A percentile compares a stretch with the other conserved stretches of the same genome.
Conservation (phyloP, 2,797 vertebrate species). For the Cynopterus sphinx region DNA sequence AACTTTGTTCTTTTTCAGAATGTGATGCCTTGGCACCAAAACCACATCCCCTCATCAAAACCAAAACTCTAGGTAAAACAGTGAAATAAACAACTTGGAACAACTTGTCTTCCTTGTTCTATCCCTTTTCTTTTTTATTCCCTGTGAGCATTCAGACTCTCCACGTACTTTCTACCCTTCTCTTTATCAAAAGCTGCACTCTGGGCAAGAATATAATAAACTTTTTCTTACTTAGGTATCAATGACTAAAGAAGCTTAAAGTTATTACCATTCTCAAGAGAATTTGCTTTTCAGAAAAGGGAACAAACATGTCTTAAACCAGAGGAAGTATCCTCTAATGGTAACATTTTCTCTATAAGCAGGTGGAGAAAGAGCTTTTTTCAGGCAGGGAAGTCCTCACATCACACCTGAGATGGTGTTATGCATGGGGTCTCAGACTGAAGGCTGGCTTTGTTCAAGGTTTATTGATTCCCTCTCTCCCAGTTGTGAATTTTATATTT, state of each 20-base stretch:
- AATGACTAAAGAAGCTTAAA: slow-evolving; percentile 10
- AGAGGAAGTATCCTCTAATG: not conserved
- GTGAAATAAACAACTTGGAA: not conserved
- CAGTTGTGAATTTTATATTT: not conserved
- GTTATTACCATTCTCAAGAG: not conserved
- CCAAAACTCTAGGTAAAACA: not conserved
- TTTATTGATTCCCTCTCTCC: not conserved
- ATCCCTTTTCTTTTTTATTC: not conserved
- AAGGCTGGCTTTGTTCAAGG: not conserved
- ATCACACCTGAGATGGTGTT: not conserved
- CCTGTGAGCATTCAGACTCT: not conserved
- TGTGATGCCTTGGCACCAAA: not conserved
- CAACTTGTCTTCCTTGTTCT: not conserved
- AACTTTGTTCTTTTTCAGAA: not conserved
- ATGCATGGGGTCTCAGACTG: not conserved
- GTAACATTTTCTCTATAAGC: not conserved
- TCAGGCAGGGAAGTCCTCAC: not conserved
- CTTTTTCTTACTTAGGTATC: not conserved
- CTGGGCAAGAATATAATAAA: not conserved
- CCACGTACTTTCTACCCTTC: not conserved
- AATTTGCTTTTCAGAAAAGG: not conserved
- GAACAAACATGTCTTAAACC: not conserved
- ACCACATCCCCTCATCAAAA: not conserved
- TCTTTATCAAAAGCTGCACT: not conserved
- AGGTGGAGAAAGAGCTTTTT: not conserved